Conservation (phyloP, 2,113 vertebrate species). For the Macquaria australasica region DNA sequence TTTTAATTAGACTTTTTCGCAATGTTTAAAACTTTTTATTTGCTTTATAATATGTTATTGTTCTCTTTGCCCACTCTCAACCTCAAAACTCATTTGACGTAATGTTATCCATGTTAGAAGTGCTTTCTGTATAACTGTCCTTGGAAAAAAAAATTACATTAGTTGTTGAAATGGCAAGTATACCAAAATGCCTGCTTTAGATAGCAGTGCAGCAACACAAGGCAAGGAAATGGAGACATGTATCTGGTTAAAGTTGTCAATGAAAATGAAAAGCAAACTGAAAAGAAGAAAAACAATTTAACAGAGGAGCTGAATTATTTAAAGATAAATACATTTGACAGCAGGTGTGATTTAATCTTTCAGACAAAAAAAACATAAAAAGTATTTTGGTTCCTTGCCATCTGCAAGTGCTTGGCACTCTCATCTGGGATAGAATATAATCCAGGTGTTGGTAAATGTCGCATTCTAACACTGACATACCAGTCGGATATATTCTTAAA, state of each 20-base stretch:
- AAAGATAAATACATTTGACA: slow-evolving; percentile 9
- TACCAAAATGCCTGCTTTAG: background rate
- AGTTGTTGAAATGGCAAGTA: background rate
- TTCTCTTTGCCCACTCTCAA: background rate
- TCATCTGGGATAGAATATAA: slow-evolving; percentile 23
- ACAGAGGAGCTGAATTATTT: background rate
- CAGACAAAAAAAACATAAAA: background rate
- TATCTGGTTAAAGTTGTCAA: background rate
- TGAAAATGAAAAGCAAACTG: background rate
- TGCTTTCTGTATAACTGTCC: background rate
- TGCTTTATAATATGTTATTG: background rate
- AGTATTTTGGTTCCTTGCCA: background rate
- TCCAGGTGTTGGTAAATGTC: slow-evolving; percentile 55
- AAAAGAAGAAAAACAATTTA: background rate
- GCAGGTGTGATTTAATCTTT: slow-evolving; percentile 12
- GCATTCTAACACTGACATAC: slow-evolving; percentile 26
- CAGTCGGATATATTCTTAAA: slow-evolving; percentile 28
- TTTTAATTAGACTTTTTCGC: background rate
- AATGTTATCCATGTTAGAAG: background rate
- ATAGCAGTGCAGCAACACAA: background rate
- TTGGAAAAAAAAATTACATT: background rate
- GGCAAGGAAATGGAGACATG: background rate
- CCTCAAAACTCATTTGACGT: background rate
- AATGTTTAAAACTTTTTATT: background rate
- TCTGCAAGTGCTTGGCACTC: background rate